Base-by-base conservation (phyloP, 2,113 vertebrate genomes). In the Hippotragus niger region DNA sequence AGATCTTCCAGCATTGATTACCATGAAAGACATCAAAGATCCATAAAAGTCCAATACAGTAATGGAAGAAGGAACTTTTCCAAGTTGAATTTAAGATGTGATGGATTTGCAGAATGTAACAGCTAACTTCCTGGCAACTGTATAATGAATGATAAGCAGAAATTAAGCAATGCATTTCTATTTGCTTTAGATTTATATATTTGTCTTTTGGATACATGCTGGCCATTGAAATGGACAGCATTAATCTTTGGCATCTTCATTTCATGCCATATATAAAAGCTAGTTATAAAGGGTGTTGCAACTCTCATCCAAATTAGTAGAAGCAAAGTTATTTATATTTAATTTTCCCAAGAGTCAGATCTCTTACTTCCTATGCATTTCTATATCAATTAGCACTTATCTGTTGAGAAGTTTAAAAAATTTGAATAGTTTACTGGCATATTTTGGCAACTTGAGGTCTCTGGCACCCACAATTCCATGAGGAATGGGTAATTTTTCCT, bases 111-210 rank as follows among this genome's bases (percentile, higher is more conserved):
- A 97, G 84, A 96, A 96, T 40, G 47, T 60, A 96, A 96, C 16
- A 27, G 36, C 95, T 95, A 96, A 86, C 55, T 96, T 98, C 82
- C 96, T 96, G 94, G 92, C 81, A 97, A 82, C 90, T 92, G 50
- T 90, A 40, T 85, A 95, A 96, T 86, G 80, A 96, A 97, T 90
- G 60, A 96, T 92, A 92, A 88, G 58, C 62, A 97, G 88, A 97
- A 98, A 96, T 96, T 97, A 97, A 96, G 64, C 62, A 90, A 91
- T 47, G 23, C 6, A 87, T 2, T 96, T 74, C 80, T 96, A 58
- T 97, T 96, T 96, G 64, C 57, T 90, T 94, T 85, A 96, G 95
- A 98, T 98, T 92, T 96, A 95, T 96, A 94, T 95, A 82, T 96
- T 92, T 97, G 90, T 31, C 50, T 97, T 97, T 96, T 58, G 36